These are phyloP conservation scores for Carcinoscorpius rotundicauda DNA, from an alignment of 1,140 invertebrate species.

Conservation along the genomic window DNA sequence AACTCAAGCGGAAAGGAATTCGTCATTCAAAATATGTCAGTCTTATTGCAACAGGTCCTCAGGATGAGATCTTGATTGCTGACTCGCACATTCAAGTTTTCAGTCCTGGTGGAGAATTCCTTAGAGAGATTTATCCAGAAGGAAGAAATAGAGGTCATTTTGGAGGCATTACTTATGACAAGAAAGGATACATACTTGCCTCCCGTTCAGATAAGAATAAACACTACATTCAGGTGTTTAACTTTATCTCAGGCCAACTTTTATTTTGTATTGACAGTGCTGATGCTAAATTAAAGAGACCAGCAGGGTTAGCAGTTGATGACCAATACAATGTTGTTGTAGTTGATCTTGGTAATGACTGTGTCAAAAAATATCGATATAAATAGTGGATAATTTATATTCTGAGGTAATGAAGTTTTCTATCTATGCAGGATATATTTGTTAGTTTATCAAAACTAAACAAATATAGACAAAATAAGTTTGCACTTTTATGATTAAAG, in stretches of 20 bases:
- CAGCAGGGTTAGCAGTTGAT: constrained; percentile 60
- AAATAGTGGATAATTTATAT: too few relatives aligned
- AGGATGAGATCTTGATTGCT: constrained; percentile 67
- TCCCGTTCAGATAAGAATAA: constrained; percentile 60
- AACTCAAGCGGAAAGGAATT: constrained; percentile 37
- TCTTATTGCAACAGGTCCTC: constrained; percentile 34
- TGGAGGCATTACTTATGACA: constrained; percentile 65
- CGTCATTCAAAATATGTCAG: too few relatives aligned
- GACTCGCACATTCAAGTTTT: constrained; percentile 69
- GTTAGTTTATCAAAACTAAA: too few relatives aligned
- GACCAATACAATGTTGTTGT: constrained; percentile 56
- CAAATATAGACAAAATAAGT: too few relatives aligned
- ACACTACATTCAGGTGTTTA: constrained; percentile 59
- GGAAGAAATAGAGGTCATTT: constrained; percentile 45
- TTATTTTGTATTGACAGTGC: constrained; percentile 67
- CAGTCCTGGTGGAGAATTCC: constrained; percentile 58
- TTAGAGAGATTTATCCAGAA: constrained; percentile 22
- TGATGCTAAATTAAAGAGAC: constrained; percentile 60
- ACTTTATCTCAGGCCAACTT: constrained; percentile 47
- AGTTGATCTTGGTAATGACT: constrained; percentile 81
- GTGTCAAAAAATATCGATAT: constrained; percentile 74
- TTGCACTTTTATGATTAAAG: too few relatives aligned
- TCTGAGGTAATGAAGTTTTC: too few relatives aligned
- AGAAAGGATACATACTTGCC: constrained; percentile 53
- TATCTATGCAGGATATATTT: too few relatives aligned